These are phyloP conservation scores for Eilema caniola DNA, from an alignment of 2,888 invertebrate genomes.

Conservation along the genomic window DNA sequence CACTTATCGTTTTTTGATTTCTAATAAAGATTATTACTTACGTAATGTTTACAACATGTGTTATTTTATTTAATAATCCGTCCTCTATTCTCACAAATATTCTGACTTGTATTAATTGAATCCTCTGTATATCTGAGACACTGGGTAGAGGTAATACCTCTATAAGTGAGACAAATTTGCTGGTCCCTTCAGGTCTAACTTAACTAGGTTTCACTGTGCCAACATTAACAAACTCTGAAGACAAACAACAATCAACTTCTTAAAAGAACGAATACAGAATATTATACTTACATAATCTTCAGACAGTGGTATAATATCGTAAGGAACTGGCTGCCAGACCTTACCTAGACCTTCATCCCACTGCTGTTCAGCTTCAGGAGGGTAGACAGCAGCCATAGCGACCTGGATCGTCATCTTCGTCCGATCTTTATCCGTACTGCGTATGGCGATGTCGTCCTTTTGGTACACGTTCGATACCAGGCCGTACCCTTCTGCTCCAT, in stretches of 20 bases:
- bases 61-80: no score
- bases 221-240: no score
- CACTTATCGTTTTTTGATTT: no score
- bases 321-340: slow-evolving; percentile 80
- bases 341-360: slow-evolving; percentile 77
- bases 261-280: no score
- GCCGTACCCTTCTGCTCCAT: slow-evolving; percentile 63
- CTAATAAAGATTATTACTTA: no score
- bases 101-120: no score
- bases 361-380: slow-evolving; percentile 75
- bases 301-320: slow-evolving; percentile 68
- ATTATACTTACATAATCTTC: slow-evolving; percentile 77
- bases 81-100: no score
- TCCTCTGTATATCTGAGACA: no score
- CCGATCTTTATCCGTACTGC: slow-evolving; percentile 79
- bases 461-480: slow-evolving; percentile 72
- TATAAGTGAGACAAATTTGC: neutral
- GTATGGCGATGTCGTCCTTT: slow-evolving; percentile 67
- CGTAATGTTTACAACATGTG: no score
- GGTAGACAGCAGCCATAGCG: slow-evolving; percentile 77
- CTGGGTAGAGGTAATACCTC: no score
- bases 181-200: neutral
- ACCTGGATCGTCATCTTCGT: slow-evolving; percentile 79
- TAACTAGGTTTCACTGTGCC: no score
- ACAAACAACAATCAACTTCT: no score